Percentiles rank a stretch among this genome's conserved stretches.
These are phyloP conservation scores for Phlogophora meticulosa DNA, from an alignment of 2,888 invertebrate genomes.

Conservation along the genomic window DNA sequence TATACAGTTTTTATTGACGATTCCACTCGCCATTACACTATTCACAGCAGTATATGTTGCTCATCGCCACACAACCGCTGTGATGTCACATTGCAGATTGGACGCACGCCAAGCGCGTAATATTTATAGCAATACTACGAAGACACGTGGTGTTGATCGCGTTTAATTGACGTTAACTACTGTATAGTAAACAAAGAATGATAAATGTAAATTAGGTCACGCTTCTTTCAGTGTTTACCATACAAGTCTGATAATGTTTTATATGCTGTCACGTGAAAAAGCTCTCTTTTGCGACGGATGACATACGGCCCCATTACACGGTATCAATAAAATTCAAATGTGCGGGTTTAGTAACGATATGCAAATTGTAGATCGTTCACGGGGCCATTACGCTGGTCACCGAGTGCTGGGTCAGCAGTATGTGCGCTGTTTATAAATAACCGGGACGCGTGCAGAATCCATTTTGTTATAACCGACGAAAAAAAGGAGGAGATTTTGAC, in stretches of 20 bases:
- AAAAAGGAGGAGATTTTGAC: too few relatives aligned
- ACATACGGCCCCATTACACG: too few relatives aligned
- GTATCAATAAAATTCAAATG: constrained; percentile 31
- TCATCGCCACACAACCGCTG: constrained; percentile 17
- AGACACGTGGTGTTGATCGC: constrained; percentile 1
- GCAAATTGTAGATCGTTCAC: constrained; percentile 27
- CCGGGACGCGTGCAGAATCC: neutral
- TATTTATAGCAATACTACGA: constrained; percentile 40
- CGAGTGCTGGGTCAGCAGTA: neutral
- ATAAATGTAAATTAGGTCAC: neutral
- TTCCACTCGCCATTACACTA: too few relatives aligned
- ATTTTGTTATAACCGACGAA: too few relatives aligned
- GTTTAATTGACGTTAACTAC: neutral
- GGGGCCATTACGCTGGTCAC: neutral
- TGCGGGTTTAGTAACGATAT: constrained; percentile 34
- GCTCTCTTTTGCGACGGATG: neutral
- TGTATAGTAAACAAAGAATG: neutral
- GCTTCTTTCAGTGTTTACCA: neutral
- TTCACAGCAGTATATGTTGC: constrained; percentile 1
- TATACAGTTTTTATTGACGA: too few relatives aligned
- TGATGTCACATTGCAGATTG: constrained; percentile 23
- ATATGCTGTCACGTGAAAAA: neutral
- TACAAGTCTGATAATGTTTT: neutral
- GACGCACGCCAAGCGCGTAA: constrained; percentile 28
- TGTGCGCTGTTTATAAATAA: neutral